Base-by-base conservation (phyloP, 2,888 invertebrate species). In the Gerris lacustris region DNA sequence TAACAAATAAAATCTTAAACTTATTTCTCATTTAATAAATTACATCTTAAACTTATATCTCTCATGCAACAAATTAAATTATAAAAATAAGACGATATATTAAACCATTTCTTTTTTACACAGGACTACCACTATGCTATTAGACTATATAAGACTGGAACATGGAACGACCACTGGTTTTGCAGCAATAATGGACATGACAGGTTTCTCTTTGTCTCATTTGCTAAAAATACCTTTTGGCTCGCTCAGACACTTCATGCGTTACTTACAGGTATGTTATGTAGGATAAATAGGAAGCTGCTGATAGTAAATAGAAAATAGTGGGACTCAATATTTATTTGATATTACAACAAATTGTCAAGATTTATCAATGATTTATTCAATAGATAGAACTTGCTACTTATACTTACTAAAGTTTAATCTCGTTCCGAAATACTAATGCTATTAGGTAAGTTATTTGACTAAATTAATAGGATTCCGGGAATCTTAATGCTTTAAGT, bases 141-240 rank as follows among this genome's bases (percentile, higher is more conserved):
- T 55, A 15, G 55, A 55, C 55, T 55, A 55, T 15, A 55, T 55
- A 15, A 55, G 55, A 69, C 6, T 73, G 7, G 72, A 73, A 63
- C 31, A 67, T 44, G 75, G 75, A 43, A 71, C 73, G 7, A 68
- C 45, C 6, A 31, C 71, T 15, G 75, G 75, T 0, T 71, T 70
- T 43, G 72, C 69, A n/a, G 70, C 73, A 66, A 67, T 74, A n/a
- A 44, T 74, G 44, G 74, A 74, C 66, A 69, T 72, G 6, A 73
- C 63, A 63, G 62, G 71, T 15, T 73, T 45, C 68, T 45, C 55
- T 15, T 11, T 55, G 15, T 55, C 55, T 15, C 55, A 55, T 15
- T 15, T 55, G 15, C 9, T 55, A 9, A 55, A 55, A 55, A 15
- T 55, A 55, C 55, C 55, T 55, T 55, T 55, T 55, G 55, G 55